Evolutionary conservation across 2,888 invertebrate genomes (phyloP), one percentile per base, ranked within the genome.

Genomic region (Aricia artaxerxes): DNA sequence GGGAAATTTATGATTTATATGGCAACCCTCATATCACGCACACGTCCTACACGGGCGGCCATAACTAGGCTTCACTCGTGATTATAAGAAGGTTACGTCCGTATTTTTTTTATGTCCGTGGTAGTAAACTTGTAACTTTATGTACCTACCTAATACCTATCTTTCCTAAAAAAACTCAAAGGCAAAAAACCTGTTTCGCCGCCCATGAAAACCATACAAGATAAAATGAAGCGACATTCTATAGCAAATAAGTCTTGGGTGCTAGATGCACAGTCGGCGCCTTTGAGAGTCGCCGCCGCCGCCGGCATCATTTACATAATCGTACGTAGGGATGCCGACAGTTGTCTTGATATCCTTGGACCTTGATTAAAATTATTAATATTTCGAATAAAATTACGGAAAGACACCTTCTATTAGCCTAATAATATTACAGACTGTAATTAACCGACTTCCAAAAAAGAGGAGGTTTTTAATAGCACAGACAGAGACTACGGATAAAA

Each of bases 251-350:
- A 90, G 89, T 88, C 86, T 88, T 84, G 87, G 86, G 87, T 84
- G 87, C 87, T 85, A 85, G 87, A 87, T 87, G 87, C 84, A 84
- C 82, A 85, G 77, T 75, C 87, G 82, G 91, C 85, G 82, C 85
- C 90, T 92, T 92, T 92, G 91, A 88, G 82, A 79, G 82, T 81
- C 82, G 31, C 64, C 64, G 24, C 61, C 7, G 82, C 86, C 86
- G 87, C 83, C 84, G 83, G 86, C 86, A 88, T 91, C 89, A 92
- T 92, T 93, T 91, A 89, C 91, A 93, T 91, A 90, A 84, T 84
- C 83, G 81, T 82, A 83, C 75, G 75, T 31, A 53, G 75, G 75
- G 75, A 31, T 75, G 44, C 49, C 75, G 69, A 13, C 64, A 31
- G 31, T 31, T 31, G 35, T 35, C 69, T 69, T 69, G 64, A 69